These are phyloP conservation scores for Burhinus oedicnemus DNA, from an alignment of 2,113 vertebrate genomes.

Conservation along the genomic window DNA sequence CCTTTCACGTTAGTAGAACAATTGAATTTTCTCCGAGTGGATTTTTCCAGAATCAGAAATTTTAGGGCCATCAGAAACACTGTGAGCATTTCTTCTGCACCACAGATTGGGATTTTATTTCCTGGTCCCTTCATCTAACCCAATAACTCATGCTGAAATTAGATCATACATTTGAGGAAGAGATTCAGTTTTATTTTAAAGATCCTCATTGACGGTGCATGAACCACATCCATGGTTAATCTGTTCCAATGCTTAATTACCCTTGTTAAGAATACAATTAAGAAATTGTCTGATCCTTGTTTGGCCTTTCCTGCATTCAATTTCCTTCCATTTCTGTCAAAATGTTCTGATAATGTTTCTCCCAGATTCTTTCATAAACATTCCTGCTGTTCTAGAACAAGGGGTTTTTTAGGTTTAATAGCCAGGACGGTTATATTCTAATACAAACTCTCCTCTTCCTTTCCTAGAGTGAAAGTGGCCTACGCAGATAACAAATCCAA, in stretches of 20 bases:
- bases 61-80: background rate
- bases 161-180: background rate
- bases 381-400: background rate
- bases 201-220: background rate
- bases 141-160: constrained; percentile 7
- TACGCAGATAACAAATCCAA: background rate
- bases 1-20: background rate
- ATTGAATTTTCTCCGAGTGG: background rate
- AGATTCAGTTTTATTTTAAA: constrained; percentile 4
- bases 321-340: background rate
- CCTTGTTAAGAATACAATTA: constrained; percentile 40
- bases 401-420: background rate
- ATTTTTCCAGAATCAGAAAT: background rate
- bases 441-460: background rate
- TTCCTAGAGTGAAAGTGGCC: background rate
- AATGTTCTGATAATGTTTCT: background rate
- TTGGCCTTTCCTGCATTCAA: background rate
- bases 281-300: constrained; percentile 12
- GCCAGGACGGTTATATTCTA: background rate
- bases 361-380: background rate
- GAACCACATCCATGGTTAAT: constrained; percentile 35
- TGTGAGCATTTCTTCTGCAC: background rate
- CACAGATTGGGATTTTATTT: background rate
- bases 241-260: constrained; percentile 42
- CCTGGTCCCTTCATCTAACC: background rate